Conservation (phyloP, 2,797 vertebrate genomes). For the Takifugu rubripes region DNA sequence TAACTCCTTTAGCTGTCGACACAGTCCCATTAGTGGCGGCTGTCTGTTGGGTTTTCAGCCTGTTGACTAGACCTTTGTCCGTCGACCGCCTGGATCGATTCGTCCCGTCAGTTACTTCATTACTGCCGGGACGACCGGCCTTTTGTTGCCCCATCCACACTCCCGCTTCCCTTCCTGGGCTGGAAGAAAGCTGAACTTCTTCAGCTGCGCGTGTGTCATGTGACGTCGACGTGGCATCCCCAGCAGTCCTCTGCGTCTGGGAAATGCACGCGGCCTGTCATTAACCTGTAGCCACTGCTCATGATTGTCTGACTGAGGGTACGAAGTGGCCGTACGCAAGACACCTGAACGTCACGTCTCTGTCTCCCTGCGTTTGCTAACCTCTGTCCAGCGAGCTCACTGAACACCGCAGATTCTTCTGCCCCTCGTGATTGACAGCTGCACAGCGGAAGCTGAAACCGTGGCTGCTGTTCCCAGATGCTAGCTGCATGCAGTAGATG, state of each 20-base stretch:
- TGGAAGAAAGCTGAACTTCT: conserved; percentile 16
- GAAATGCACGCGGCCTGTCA: conserved; percentile 46
- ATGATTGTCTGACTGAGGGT: conserved; percentile 30
- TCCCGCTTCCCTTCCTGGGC: conserved; percentile 7
- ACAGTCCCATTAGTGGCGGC: conserved; percentile 24
- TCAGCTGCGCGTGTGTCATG: conserved; percentile 20
- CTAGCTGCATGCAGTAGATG: no score
- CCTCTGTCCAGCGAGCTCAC: not conserved
- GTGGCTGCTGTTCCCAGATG: no score
- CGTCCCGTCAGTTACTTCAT: conserved; percentile 45
- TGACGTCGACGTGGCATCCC: conserved; percentile 45
- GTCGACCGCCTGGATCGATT: conserved; percentile 59
- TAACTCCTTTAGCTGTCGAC: conserved; percentile 28
- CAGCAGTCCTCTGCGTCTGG: conserved; percentile 22
- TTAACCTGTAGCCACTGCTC: conserved; percentile 48
- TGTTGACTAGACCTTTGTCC: conserved; percentile 61
- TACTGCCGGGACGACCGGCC: conserved; percentile 32
- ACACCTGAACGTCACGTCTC: conserved; percentile 11
- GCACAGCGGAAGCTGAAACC: no score
- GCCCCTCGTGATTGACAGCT: no score
- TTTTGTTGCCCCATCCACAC: conserved; percentile 5
- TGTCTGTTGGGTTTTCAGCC: conserved; percentile 46
- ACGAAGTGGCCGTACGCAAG: conserved; percentile 13
- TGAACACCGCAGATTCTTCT: no score
- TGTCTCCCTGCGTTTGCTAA: conserved; percentile 4